Evolutionary conservation across 2,113 vertebrate species (phyloP).

Genomic region (Garra rufa): DNA sequence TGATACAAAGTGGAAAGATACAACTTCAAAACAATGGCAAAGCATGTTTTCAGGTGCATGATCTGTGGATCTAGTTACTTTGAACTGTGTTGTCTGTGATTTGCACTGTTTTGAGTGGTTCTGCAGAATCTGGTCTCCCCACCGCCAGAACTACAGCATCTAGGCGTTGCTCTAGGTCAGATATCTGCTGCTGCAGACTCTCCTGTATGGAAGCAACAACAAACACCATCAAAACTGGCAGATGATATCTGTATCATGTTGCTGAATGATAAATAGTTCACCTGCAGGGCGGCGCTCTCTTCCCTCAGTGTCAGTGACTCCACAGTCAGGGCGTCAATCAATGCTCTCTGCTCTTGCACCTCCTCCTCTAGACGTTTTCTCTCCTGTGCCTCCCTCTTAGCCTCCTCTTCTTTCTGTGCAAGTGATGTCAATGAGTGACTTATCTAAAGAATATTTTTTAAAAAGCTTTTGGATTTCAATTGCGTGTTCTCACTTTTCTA

Average conservation of each 20-base stretch:
- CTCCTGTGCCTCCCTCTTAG: slow-evolving; percentile 70
- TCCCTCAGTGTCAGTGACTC: slow-evolving; percentile 86
- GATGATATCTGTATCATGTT: not conserved
- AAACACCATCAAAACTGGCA: not conserved
- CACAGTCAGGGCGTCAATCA: slow-evolving; percentile 90
- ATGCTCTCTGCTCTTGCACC: slow-evolving; percentile 81
- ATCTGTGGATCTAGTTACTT: slow-evolving; percentile 46
- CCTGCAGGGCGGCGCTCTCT: slow-evolving; percentile 79
- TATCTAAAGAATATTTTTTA: too few species aligned
- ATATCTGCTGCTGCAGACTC: slow-evolving; percentile 56
- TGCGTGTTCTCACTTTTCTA: slow-evolving; percentile 76
- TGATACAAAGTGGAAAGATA: not conserved
- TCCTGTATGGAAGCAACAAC: slow-evolving; percentile 48
- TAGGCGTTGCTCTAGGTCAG: slow-evolving; percentile 71
- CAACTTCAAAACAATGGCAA: not conserved
- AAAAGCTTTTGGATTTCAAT: not conserved
- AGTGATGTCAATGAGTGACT: not conserved
- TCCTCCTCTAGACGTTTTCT: slow-evolving; percentile 76
- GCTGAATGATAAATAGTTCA: slow-evolving; percentile 53
- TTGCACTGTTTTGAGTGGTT: not conserved
- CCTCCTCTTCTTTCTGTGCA: slow-evolving; percentile 79
- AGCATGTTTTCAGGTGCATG: not conserved
- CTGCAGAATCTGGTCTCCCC: slow-evolving; percentile 59
- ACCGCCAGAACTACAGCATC: slow-evolving; percentile 68
- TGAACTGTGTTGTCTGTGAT: not conserved